These are phyloP conservation scores for Mormyrus proboscirostris DNA, from an alignment of 2,797 vertebrate genomes.

Conservation along the genomic window DNA sequence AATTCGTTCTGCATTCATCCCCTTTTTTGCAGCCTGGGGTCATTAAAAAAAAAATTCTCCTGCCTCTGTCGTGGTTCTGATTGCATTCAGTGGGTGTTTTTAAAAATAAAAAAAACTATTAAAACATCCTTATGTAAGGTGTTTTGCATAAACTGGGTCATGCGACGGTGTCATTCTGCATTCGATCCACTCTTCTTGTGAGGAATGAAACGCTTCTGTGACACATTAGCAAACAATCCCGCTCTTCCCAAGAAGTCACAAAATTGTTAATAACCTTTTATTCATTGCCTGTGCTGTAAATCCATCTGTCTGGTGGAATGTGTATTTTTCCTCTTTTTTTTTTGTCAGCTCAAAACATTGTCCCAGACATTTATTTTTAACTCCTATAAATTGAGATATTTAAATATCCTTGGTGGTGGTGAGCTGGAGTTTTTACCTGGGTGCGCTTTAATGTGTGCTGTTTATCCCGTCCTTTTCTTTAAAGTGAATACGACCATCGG, in stretches of 20 bases:
- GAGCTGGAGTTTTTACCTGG: background rate
- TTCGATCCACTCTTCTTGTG: background rate
- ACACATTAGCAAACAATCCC: background rate
- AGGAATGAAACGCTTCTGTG: background rate
- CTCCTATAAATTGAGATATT: background rate
- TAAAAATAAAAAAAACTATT: conserved; percentile 6
- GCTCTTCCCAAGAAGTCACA: background rate
- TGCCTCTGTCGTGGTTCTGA: background rate
- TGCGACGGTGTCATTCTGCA: background rate
- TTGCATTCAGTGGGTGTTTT: conserved; percentile 6
- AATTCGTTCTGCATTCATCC: background rate
- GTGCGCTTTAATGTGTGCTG: conserved; percentile 19
- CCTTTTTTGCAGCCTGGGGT: background rate
- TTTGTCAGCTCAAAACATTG: background rate
- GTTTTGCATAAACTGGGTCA: background rate
- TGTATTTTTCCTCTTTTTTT: background rate
- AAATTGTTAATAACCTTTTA: background rate
- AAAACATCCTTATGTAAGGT: background rate
- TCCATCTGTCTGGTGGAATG: conserved; percentile 36
- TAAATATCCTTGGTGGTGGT: conserved; percentile 26
- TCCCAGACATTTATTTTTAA: background rate
- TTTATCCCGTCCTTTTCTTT: background rate
- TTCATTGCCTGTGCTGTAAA: conserved; percentile 25
- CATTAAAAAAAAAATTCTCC: background rate
- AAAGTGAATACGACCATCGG: conserved; percentile 17